Evolutionary conservation across 2,797 vertebrate genomes (phyloP), one percentile per base, ranked within the genome.

Genomic region (Delichon dasypus): DNA sequence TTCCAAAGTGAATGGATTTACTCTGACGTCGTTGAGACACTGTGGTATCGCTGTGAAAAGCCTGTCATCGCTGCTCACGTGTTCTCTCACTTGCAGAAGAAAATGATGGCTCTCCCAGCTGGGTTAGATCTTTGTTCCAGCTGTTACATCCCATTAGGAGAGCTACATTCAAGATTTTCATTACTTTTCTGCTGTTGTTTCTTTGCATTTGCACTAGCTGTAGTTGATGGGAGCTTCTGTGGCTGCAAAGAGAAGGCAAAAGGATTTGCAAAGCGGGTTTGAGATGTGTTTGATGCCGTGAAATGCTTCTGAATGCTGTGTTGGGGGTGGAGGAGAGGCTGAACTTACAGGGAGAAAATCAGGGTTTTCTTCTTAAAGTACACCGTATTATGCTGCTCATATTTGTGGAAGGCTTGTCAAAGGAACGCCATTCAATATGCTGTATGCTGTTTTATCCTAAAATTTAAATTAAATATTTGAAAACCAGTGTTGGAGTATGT

Each of bases 51-150:
- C 88, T 94, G 79, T 92, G 95, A 68, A 80, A 89, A 88, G 89
- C 95, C 14, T 93, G 91, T 74, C 94, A 80, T 40, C 8, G 34
- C 89, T 2, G 10, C 60, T 91, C 91, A 18, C 8, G 0, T 88
- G 32, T 86, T 51, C 88, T 30, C 51, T 75, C 61, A 34, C 68
- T 73, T 57, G 79, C 79, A 65, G 47, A 73, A 78, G 91, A 17
- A 84, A 93, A 72, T 29, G 22, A 84, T 78, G 82, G 10, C 82
- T 95, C 86, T 92, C 95, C 94, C 88, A 95, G 91, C 95, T 93
- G 91, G 78, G 88, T 94, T 95, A 96, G 88, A 96, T 96, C 95
- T 94, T 94, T 96, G 96, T 96, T 96, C 96, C 96, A 96, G 95
- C 95, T 96, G 96, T 95, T 96, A 95, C 88, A 94, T 96, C 93